Percentiles rank a stretch among this genome's conserved stretches.
These are phyloP conservation scores for Drosophila macrospina DNA, from an alignment of 2,888 invertebrate genomes.

Conservation along the genomic window DNA sequence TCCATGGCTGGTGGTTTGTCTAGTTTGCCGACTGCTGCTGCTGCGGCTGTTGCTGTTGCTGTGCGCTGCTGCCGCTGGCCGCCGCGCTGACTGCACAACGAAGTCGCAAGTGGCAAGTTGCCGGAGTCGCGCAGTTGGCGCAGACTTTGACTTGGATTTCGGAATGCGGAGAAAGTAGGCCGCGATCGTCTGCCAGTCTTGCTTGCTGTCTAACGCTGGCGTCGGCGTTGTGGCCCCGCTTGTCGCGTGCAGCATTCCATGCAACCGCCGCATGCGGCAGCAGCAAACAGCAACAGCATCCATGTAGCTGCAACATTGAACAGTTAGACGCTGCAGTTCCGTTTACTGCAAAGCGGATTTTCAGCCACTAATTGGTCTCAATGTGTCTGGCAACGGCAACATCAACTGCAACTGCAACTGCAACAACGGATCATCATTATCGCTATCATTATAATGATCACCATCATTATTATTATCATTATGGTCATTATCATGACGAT, in stretches of 20 bases:
- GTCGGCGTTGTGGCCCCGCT: conserved; percentile 37
- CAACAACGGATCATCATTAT: conserved; percentile 33
- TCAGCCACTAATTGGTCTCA: conserved; percentile 81
- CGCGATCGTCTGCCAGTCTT: conserved; percentile 72
- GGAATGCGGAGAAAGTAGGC: conserved; percentile 86
- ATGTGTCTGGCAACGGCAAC: conserved; percentile 68
- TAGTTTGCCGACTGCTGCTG: conserved; percentile 49
- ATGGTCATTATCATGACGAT: conserved; percentile 26
- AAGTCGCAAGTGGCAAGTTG: conserved; percentile 62
- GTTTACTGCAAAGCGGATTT: conserved; percentile 84
- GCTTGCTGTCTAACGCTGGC: conserved; percentile 26
- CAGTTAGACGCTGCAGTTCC: conserved; percentile 82
- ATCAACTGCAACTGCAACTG: conserved; percentile 30
- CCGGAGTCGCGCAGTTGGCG: conserved; percentile 13
- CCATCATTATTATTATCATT: conserved; percentile 37
- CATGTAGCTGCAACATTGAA: conserved; percentile 57
- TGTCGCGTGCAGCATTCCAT: conserved; percentile 76
- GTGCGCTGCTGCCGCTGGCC: conserved; percentile 32
- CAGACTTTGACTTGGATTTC: conserved; percentile 66
- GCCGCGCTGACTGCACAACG: conserved; percentile 65
- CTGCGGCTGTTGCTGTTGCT: conserved; percentile 40
- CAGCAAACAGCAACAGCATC: conserved; percentile 10
- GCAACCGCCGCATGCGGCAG: conserved; percentile 43
- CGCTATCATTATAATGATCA: conserved; percentile 28
- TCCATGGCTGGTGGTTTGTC: conserved; percentile 62